phyloP scores from a whole-genome alignment of 2,888 invertebrate species.

The Microplitis manilae region DNA sequence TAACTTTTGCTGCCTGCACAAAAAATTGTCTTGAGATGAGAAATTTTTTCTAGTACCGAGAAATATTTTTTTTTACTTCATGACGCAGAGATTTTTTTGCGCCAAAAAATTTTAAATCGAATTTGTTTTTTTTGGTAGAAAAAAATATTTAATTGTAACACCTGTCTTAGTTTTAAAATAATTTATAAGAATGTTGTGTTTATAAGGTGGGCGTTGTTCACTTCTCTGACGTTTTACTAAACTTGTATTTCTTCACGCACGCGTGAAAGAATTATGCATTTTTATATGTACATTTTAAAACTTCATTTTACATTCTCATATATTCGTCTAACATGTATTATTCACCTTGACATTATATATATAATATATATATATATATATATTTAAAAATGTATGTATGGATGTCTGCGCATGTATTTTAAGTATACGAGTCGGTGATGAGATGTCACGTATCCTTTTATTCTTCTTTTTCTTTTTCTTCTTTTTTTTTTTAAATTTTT shows the following conservation, averaged over 20 bases:
- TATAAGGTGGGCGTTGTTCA: conserved; percentile 20
- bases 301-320: neutral
- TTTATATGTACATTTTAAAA: conserved; percentile 1
- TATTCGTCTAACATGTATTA: conserved; percentile 5
- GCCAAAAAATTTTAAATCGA: neutral
- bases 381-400: conserved; percentile 17
- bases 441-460: conserved; percentile 13
- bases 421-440: conserved; percentile 1
- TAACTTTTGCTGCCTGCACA: no score
- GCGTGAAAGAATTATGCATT: conserved; percentile 25
- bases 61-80: no score
- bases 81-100: neutral
- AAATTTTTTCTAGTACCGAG: no score
- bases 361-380: conserved; percentile 12
- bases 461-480: conserved; percentile 24
- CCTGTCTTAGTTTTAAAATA: neutral
- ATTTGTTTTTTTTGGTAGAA: no score
- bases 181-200: neutral
- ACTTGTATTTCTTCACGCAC: conserved; percentile 18
- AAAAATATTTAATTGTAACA: neutral
- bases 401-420: neutral
- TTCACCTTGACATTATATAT: conserved; percentile 17
- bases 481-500: conserved; percentile 45
- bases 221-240: neutral
- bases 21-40: no score